phyloP scores from a whole-genome alignment of 2,888 invertebrate genomes.

The Pandemis heparana region DNA sequence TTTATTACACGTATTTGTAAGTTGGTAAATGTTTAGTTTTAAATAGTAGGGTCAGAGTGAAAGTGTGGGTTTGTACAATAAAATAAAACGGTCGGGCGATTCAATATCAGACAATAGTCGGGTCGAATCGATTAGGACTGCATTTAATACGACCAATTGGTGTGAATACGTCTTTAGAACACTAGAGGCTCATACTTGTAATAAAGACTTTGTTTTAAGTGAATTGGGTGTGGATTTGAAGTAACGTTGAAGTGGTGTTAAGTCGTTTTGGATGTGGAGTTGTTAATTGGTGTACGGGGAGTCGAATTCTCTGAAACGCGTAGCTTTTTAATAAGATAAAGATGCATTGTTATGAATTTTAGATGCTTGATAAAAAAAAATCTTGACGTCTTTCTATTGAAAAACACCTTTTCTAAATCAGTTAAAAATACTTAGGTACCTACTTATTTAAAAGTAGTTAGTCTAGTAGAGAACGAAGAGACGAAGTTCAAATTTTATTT shows the following conservation, averaged over 20 bases:
- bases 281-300: conserved; percentile 4
- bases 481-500: no score
- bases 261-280: not conserved
- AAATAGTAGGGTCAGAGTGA: conserved; percentile 62
- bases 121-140: conserved; percentile 82
- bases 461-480: no score
- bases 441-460: no score
- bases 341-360: not conserved
- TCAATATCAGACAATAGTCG: conserved; percentile 70
- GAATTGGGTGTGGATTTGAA: not conserved
- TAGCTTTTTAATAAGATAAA: conserved; percentile 14
- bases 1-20: conserved; percentile 26
- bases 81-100: conserved; percentile 80
- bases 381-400: no score
- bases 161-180: conserved; percentile 45
- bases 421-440: no score
- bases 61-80: conserved; percentile 77
- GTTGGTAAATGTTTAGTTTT: conserved; percentile 44
- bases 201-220: not conserved
- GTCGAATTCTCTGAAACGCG: conserved; percentile 15
- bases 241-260: not conserved
- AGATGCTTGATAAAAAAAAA: no score
- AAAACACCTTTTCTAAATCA: no score
- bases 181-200: no score
- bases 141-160: conserved; percentile 69